These are phyloP conservation scores for Drosophila melanosoma DNA, from an alignment of 2,888 invertebrate species.

Conservation along the genomic window DNA sequence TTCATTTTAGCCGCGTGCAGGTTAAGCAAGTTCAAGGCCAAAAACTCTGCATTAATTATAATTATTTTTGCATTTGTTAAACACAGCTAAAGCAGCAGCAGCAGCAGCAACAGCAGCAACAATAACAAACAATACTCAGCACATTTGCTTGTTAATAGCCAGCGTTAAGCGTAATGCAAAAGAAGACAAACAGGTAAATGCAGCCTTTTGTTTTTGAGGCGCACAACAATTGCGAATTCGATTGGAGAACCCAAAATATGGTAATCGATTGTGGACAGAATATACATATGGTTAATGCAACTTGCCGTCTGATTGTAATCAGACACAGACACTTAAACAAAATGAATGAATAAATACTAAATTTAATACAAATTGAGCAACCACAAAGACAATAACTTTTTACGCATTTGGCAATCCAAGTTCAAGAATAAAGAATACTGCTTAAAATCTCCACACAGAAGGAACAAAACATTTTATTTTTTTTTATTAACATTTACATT, in stretches of 20 bases:
- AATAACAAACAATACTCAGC: conserved; percentile 43
- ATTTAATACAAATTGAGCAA: background rate
- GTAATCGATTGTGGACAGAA: conserved; percentile 28
- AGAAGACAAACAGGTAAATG: conserved; percentile 78
- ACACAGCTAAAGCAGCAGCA: conserved; percentile 44
- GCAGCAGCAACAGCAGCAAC: conserved; percentile 35
- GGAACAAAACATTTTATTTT: background rate
- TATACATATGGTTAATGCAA: conserved; percentile 46
- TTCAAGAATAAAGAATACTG: background rate
- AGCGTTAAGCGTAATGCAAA: conserved; percentile 66
- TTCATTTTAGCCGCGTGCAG: conserved; percentile 67
- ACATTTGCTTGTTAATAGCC: conserved; percentile 62
- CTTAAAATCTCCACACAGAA: background rate
- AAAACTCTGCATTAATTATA: conserved; percentile 80
- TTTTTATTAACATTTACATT: background rate
- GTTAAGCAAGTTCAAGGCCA: conserved; percentile 80
- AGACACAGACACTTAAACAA: background rate
- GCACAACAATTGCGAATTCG: conserved; percentile 21
- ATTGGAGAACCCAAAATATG: conserved; percentile 30
- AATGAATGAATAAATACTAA: background rate
- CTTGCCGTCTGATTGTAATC: conserved; percentile 6
- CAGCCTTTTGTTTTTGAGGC: conserved; percentile 52
- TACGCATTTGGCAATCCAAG: background rate
- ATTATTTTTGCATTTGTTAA: conserved; percentile 79
- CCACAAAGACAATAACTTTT: background rate